phyloP scores from a whole-genome alignment of 2,888 invertebrate species.

The Aleiodes testaceus region DNA sequence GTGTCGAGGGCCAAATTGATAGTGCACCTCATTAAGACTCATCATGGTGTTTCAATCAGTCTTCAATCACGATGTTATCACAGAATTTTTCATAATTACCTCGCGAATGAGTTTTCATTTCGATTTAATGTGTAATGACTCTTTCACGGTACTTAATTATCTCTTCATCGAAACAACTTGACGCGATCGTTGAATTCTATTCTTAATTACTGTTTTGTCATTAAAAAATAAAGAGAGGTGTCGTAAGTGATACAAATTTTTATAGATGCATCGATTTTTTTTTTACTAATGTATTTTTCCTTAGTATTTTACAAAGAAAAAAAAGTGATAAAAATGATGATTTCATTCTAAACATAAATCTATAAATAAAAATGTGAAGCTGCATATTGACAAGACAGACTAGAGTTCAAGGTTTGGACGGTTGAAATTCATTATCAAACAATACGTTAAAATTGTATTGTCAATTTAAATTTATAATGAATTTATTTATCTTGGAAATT shows the following conservation, averaged over 20 bases:
- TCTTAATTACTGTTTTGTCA: conserved; percentile 23
- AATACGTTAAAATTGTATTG: conserved; percentile 15
- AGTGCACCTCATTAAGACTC: conserved; percentile 21
- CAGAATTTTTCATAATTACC: conserved; percentile 47
- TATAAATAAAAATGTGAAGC: conserved; percentile 49
- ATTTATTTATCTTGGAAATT: conserved; percentile 7
- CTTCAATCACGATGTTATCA: conserved; percentile 48
- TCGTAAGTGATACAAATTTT: conserved; percentile 17
- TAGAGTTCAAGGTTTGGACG: conserved; percentile 54
- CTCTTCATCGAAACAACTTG: conserved; percentile 21
- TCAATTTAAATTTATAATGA: conserved; percentile 19
- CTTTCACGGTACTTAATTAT: conserved; percentile 22
- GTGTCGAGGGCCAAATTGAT: not conserved
- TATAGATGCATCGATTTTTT: not conserved
- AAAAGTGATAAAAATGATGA: conserved; percentile 48
- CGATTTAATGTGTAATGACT: not conserved
- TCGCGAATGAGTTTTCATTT: conserved; percentile 33
- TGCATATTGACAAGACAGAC: conserved; percentile 54
- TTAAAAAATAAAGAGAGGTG: conserved; percentile 17
- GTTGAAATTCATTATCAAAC: conserved; percentile 50
- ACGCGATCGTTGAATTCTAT: conserved; percentile 26
- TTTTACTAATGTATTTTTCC: conserved; percentile 3
- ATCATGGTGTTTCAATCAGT: conserved; percentile 47
- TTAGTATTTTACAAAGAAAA: conserved; percentile 17
- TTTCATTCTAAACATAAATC: conserved; percentile 37